Base-by-base conservation (phyloP, 2,113 vertebrate genomes). In the Ardeotis arabs region DNA sequence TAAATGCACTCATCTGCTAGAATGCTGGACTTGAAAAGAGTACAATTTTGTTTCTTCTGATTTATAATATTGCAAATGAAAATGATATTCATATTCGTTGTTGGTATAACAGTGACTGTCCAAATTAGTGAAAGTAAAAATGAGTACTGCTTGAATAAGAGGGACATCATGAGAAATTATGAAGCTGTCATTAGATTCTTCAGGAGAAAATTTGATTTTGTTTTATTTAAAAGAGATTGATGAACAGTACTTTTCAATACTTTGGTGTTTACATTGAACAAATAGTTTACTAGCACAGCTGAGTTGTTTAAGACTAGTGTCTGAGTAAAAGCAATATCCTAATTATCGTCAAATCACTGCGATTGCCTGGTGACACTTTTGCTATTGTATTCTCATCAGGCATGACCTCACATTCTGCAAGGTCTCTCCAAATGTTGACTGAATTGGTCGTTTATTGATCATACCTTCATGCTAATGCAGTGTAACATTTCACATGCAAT, bases 401-500 rank as follows among this genome's bases (percentile, higher is more conserved):
- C 84, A 37, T 82, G 95, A 94, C 96, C 91, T 98, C 94, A 17
- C 74, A 47, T 93, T 95, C 93, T 77, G 79, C 75, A 96, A 90
- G 92, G 81, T 89, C 92, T 97, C 70, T 95, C 91, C 87, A 87
- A 62, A 87, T 39, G 76, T 60, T 78, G 83, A 92, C 81, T 72
- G 81, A 93, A 95, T 89, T 67, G 84, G 58, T 80, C 76, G 58
- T 75, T 97, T 98, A 98, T 98, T 96, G 97, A 98, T 97, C 95
- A 81, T 10, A 52, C n/a, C 41, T 92, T 96, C 85, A 39, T 90
- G 72, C 55, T 94, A 94, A 93, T 85, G 79, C 93, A 92, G 87
- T 87, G 52, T 41, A 97, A 79, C 86, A 83, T 95, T 96, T 92
- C 95, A 94, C 86, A 92, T 94, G 75, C 60, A 86, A 77, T 76